phyloP scores from a whole-genome alignment of 2,888 invertebrate species.

The Nephrocerus scutellatus region DNA sequence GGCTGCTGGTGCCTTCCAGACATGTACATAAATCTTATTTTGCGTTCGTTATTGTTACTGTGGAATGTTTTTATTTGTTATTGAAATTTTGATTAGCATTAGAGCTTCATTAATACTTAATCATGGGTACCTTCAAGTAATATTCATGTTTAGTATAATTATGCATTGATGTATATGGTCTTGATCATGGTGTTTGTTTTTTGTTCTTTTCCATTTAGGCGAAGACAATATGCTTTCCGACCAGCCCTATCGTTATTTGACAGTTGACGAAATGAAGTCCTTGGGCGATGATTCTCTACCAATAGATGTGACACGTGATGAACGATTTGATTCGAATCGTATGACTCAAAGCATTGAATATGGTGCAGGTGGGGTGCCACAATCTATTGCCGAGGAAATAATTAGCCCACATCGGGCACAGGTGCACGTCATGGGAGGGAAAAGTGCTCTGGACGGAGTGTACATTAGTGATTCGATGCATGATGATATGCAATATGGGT shows the following conservation, averaged over 20 bases:
- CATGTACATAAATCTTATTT: too few relatives aligned
- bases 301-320: slow-evolving; percentile 88
- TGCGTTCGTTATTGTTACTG: too few relatives aligned
- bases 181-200: too few relatives aligned
- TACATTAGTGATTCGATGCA: slow-evolving; percentile 43
- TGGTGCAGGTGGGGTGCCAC: slow-evolving; percentile 37
- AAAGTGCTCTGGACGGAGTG: slow-evolving; percentile 46
- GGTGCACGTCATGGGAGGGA: slow-evolving; percentile 46
- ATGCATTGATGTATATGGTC: too few relatives aligned
- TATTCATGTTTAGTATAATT: too few relatives aligned
- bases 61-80: too few relatives aligned
- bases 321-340: slow-evolving; percentile 66
- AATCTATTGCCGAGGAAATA: slow-evolving; percentile 55
- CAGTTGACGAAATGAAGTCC: slow-evolving; percentile 93
- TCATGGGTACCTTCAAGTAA: too few relatives aligned
- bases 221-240: slow-evolving; percentile 88
- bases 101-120: too few relatives aligned
- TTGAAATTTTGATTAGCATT: too few relatives aligned
- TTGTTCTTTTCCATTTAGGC: too few relatives aligned
- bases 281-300: slow-evolving; percentile 88
- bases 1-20: too few relatives aligned
- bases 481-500: slow-evolving; percentile 53
- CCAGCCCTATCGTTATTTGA: slow-evolving; percentile 84
- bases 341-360: slow-evolving; percentile 51
- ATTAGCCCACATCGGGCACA: slow-evolving; percentile 58